These are phyloP conservation scores for Myotis daubentonii DNA, from an alignment of 2,797 vertebrate genomes.

Conservation along the genomic window DNA sequence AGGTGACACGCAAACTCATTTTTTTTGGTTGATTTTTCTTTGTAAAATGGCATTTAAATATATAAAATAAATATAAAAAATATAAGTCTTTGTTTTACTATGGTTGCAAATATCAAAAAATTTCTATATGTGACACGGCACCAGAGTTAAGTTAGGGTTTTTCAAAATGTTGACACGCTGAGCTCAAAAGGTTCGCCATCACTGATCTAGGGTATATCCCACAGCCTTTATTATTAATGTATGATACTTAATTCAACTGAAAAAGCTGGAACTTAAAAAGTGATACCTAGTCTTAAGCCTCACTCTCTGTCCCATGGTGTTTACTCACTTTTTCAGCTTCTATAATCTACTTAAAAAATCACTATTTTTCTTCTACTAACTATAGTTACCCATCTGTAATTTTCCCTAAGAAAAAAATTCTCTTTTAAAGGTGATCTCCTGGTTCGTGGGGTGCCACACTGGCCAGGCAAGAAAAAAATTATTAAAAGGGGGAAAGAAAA, in stretches of 20 bases:
- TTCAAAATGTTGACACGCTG: no score
- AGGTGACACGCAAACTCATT: no score
- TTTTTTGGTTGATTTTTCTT: no score
- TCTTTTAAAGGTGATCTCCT: background rate
- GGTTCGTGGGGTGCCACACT: no score
- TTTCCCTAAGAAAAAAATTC: conserved; percentile 19
- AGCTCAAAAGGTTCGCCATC: no score
- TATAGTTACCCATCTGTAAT: conserved; percentile 2
- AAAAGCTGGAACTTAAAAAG: conserved; percentile 49
- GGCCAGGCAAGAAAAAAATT: background rate
- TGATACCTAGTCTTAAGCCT: background rate
- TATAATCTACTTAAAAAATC: conserved; percentile 44
- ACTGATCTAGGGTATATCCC: background rate
- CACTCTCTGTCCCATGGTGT: background rate
- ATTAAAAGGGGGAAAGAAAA: conserved; percentile 16
- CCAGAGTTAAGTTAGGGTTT: no score
- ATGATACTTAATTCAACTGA: background rate
- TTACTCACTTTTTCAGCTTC: conserved; percentile 34
- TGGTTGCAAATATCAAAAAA: no score
- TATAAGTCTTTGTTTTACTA: no score
- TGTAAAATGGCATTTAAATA: no score
- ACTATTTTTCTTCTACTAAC: background rate
- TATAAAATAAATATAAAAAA: no score
- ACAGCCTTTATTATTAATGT: conserved; percentile 36
- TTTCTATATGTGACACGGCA: no score